Base-by-base conservation (phyloP, 2,888 invertebrate species). In the Caenorhabditis wallacei region DNA sequence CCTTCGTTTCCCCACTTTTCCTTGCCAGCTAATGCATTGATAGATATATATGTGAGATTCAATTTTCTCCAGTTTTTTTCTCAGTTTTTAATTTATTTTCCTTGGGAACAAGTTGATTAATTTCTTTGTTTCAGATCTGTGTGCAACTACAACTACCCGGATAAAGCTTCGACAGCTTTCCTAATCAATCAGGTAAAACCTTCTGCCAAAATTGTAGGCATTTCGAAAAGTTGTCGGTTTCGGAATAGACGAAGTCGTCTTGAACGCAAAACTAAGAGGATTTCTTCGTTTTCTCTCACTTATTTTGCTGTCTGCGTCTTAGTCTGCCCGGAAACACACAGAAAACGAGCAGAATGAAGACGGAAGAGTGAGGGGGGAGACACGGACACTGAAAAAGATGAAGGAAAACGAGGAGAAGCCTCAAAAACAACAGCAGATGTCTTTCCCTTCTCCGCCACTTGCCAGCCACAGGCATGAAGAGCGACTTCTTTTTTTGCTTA, bases 61-160 rank as follows among this genome's bases (percentile, higher is more conserved):
- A n/a, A n/a, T n/a, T n/a, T n/a, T n/a, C n/a, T n/a, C n/a, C n/a
- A n/a, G n/a, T n/a, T n/a, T 59, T 59, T 43, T 59, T 48, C 18
- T 18, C 46, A 22, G 56, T 57, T 70, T 70, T 59, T 18, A 30
- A 22, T 20, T 43, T 48, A 43, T 30, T 37, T 51, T 30, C 30
- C 20, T 18, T 24, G 13, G 5, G 35, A 51, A 10, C 48, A 24
- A 26, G 18, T 20, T n/a, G n/a, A n/a, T n/a, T n/a, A n/a, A n/a
- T n/a, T n/a, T n/a, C n/a, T n/a, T n/a, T n/a, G n/a, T 63, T 74
- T 56, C 56, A 75, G 75, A 75, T 75, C 75, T 75, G 75, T 66
- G 75, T 75, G 74, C 74, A 74, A 64, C 66, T 66, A 57, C 66
- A 66, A 75, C 64, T 66, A 66, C 48, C 37, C 26, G 48, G 51